Evolutionary conservation across 2,797 vertebrate genomes (phyloP).

Genomic region (Myotis daubentonii): DNA sequence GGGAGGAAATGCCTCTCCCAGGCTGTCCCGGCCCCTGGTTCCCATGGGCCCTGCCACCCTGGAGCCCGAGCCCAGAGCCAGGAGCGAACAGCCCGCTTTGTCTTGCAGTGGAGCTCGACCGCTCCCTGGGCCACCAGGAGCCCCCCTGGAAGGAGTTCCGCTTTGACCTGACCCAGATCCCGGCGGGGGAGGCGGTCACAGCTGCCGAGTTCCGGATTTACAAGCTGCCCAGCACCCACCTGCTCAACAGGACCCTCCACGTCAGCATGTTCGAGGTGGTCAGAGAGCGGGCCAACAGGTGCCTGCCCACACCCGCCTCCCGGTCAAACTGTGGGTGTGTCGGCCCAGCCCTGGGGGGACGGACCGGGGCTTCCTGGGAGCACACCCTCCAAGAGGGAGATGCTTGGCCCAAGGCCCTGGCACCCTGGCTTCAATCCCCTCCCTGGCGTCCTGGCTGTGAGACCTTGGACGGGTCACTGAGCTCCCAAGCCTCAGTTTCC

Average conservation of each 20-base stretch:
- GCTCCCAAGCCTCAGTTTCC: background rate
- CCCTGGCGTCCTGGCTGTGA: background rate
- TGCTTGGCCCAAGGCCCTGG: background rate
- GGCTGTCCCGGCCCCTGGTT: background rate
- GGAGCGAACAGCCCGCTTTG: background rate
- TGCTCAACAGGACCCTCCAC: conserved; percentile 91
- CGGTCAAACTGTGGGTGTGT: background rate
- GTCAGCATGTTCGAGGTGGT: conserved; percentile 94
- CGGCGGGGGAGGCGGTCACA: conserved; percentile 92
- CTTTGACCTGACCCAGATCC: conserved; percentile 95
- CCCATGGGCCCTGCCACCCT: background rate
- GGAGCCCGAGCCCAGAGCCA: rapidly evolving
- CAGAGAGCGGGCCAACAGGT: conserved; percentile 91
- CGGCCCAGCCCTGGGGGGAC: background rate
- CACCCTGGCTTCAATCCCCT: background rate
- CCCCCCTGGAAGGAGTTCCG: conserved; percentile 98
- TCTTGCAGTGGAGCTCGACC: conserved; percentile 92
- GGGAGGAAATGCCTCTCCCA: background rate
- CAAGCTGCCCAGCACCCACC: conserved; percentile 89
- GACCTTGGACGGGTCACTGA: background rate
- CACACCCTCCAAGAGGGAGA: background rate
- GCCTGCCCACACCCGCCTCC: rapidly evolving
- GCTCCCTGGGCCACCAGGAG: conserved; percentile 90
- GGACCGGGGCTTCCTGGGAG: background rate
- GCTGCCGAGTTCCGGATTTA: conserved; percentile 96